These are phyloP conservation scores for Otolemur garnettii DNA, from an alignment of 2,113 vertebrate species.

Conservation along the genomic window DNA sequence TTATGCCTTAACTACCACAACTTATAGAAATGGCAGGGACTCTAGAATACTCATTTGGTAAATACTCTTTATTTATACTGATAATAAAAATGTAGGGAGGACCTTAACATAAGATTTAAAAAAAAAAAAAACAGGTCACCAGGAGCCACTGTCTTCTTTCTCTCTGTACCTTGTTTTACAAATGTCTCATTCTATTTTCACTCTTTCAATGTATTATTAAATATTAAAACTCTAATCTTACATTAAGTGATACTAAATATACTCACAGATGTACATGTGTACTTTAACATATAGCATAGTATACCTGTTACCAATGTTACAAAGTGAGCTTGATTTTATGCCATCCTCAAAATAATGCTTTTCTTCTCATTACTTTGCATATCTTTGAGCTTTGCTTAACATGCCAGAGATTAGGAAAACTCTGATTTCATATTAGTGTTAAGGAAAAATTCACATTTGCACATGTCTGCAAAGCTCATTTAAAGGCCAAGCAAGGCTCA, in stretches of 20 bases:
- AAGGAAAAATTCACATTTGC: neutral
- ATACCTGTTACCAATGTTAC: neutral
- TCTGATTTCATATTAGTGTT: neutral
- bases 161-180: neutral
- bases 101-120: neutral
- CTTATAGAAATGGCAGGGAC: neutral
- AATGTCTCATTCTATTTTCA: constrained; percentile 26
- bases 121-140: neutral
- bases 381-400: neutral
- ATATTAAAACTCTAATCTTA: constrained; percentile 5
- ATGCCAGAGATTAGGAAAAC: neutral
- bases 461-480: neutral
- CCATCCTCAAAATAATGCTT: neutral
- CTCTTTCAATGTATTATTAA: constrained; percentile 29
- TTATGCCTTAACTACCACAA: neutral
- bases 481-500: neutral
- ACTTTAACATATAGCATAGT: neutral
- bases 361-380: neutral
- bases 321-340: neutral
- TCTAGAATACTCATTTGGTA: neutral
- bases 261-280: neutral
- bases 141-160: neutral
- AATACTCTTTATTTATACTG: constrained; percentile 18
- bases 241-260: neutral
- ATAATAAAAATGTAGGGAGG: neutral